Evolutionary conservation across 2,797 vertebrate species (phyloP), one percentile per base, ranked within the genome.

Genomic region (Dicrostonyx torquatus): DNA sequence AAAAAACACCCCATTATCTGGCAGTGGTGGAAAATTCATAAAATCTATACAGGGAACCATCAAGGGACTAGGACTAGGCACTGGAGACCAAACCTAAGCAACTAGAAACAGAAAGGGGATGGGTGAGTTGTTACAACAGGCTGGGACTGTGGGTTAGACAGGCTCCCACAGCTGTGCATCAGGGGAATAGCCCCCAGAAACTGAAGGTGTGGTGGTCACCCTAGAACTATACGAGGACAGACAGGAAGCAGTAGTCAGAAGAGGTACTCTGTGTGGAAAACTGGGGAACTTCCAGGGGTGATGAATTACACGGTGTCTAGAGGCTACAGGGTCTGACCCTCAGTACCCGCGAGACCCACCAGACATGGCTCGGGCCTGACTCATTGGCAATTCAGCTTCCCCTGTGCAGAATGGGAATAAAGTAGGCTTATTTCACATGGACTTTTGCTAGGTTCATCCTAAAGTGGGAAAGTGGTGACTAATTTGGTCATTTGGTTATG

Each of bases 11-110:
- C 80, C 66, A 91, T 95, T 94, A 96, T 96, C 79, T 70, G n/a
- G 60, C 48, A 96, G 60, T 66, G 34, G 73, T 93, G 62, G 84
- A 88, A 96, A 95, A 93, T 50, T 83, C 60, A 96, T 79, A 82
- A 93, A 90, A 96, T 62, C 62, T 75, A 70, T 75, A 29, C 18
- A 66, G 5, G 79, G 84, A 72, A 53, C n/a, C 79, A 73, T 34
- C 50, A 76, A 87, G 89, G 43, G 75, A 64, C 87, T 55, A 87
- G 24, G 89, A 87, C 48, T 29, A 76, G 60, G 55, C 37, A 5
- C 20, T 78, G n/a, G 87, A 40, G 40, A 79, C 24, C 29, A 76
- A 94, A 80, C 22, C 50, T 24, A 18, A 50, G 68, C 62, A 75
- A 66, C 43, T 70, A 45, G 78, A 91, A 89, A 82, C 3, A 83